Evolutionary conservation across 1,140 invertebrate species (phyloP).

Genomic region (Pectinophora gossypiella): DNA sequence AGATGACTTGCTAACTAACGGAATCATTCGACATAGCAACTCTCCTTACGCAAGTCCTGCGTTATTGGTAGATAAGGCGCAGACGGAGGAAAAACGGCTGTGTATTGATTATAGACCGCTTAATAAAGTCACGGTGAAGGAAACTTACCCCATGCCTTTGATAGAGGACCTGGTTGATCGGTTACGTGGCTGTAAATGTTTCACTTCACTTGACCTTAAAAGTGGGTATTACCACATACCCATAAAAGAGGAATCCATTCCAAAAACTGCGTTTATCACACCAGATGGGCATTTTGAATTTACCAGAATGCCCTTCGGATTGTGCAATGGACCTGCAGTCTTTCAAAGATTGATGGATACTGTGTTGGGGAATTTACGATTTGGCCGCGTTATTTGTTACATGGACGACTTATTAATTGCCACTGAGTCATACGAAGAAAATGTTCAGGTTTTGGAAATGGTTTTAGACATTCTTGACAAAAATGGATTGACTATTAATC

Average conservation of each 20-base stretch:
- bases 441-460: not conserved
- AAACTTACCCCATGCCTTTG: not conserved
- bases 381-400: not conserved
- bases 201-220: not conserved
- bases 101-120: not conserved
- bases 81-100: not conserved
- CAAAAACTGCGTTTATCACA: not conserved
- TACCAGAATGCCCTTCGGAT: conserved; percentile 1
- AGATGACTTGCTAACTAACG: conserved; percentile 14
- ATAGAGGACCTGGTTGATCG: conserved; percentile 1
- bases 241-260: not conserved
- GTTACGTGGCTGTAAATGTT: not conserved
- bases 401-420: conserved; percentile 1
- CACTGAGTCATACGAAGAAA: not conserved
- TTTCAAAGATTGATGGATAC: not conserved
- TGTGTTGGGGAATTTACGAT: not conserved
- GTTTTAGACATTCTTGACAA: not conserved
- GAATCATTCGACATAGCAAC: conserved; percentile 22
- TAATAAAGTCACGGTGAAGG: conserved; percentile 1
- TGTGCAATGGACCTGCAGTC: conserved; percentile 3
- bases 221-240: not conserved
- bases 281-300: conserved; percentile 2
- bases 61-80: not conserved
- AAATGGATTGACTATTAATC: not conserved
- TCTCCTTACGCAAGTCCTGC: conserved; percentile 24